These are phyloP conservation scores for Lepidochrysops patricia DNA, from an alignment of 2,888 invertebrate genomes.

Conservation along the genomic window DNA sequence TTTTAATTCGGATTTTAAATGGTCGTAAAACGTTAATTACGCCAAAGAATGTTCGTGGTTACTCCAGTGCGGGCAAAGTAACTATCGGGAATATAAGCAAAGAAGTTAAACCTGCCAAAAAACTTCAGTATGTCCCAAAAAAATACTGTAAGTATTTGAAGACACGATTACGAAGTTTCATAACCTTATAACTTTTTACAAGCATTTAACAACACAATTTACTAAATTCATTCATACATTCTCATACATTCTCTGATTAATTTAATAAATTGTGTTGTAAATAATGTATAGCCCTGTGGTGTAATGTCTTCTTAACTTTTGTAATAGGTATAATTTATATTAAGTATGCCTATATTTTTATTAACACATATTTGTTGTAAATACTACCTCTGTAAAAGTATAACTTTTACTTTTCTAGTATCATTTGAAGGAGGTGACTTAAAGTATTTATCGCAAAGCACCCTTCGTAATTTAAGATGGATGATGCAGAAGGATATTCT, in stretches of 20 bases:
- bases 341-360: too few relatives aligned
- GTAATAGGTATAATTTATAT: too few relatives aligned
- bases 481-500: constrained; percentile 95
- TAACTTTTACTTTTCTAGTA: constrained; percentile 37
- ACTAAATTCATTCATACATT: too few relatives aligned
- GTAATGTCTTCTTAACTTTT: too few relatives aligned
- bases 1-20: constrained; percentile 65
- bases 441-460: constrained; percentile 79
- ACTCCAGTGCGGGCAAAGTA: constrained; percentile 72
- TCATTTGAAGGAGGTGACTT: constrained; percentile 67
- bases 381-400: too few relatives aligned
- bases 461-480: constrained; percentile 90
- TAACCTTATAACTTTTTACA: constrained; percentile 15
- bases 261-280: too few relatives aligned
- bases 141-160: constrained; percentile 80
- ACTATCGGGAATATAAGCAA: constrained; percentile 85
- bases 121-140: constrained; percentile 88
- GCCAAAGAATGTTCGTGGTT: constrained; percentile 55
- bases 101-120: constrained; percentile 71
- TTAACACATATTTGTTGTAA: too few relatives aligned
- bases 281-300: too few relatives aligned
- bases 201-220: too few relatives aligned
- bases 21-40: constrained; percentile 50
- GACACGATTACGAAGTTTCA: not conserved
- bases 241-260: too few relatives aligned